Conservation (phyloP, 2,113 vertebrate genomes). For the Psittacara wagleri region DNA sequence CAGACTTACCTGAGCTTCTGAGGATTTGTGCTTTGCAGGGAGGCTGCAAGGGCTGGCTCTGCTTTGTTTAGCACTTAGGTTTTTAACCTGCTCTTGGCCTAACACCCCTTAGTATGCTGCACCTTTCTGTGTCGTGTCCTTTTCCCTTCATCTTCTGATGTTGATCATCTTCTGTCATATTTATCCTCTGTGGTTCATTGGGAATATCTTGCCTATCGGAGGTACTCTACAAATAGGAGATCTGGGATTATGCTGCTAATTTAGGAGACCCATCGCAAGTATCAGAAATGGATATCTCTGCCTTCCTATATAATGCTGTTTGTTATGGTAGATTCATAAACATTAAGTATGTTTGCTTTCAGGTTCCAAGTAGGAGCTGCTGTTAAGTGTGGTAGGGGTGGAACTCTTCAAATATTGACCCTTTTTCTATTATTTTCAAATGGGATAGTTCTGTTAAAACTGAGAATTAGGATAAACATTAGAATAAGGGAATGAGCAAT, state of each 20-base stretch:
- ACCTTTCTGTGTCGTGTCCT: background rate
- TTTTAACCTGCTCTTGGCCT: background rate
- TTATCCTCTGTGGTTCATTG: background rate
- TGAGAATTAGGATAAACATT: background rate
- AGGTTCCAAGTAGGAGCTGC: background rate
- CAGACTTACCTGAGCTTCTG: background rate
- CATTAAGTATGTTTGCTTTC: background rate
- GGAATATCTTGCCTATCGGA: background rate
- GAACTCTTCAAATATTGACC: background rate
- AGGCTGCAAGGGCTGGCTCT: background rate
- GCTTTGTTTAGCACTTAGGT: background rate
- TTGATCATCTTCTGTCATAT: background rate
- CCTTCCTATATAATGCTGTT: background rate
- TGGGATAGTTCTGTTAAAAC: background rate
- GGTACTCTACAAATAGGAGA: background rate
- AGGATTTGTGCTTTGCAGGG: background rate
- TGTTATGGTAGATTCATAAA: background rate
- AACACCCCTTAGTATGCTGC: background rate
- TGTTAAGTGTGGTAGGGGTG: background rate
- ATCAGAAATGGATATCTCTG: background rate
- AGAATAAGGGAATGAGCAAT: background rate
- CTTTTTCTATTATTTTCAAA: background rate
- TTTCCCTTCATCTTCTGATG: background rate
- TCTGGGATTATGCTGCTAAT: background rate
- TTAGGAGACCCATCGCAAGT: background rate